phyloP scores from a whole-genome alignment of 2,113 vertebrate genomes.

The Burhinus bistriatus region DNA sequence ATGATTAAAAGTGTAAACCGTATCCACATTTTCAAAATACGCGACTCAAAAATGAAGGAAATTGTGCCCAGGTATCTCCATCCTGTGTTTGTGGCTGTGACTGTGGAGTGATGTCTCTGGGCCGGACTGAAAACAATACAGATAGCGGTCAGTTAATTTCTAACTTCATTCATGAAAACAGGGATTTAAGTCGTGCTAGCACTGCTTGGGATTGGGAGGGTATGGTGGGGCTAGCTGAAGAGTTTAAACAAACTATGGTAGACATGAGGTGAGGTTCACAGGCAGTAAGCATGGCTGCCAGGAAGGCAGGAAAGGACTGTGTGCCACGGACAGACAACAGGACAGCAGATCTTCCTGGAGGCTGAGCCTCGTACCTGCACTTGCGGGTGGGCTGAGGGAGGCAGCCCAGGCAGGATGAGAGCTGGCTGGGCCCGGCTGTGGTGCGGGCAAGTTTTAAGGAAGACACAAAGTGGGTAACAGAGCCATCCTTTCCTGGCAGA shows the following conservation, averaged over 20 bases:
- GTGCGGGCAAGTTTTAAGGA: background rate
- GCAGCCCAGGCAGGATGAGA: background rate
- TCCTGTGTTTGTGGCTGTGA: background rate
- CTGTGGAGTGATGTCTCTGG: background rate
- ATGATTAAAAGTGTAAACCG: background rate
- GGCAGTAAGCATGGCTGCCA: background rate
- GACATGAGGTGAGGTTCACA: background rate
- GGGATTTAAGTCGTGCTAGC: rapidly evolving
- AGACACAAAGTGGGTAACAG: background rate
- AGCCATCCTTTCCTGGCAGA: background rate
- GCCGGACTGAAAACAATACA: background rate
- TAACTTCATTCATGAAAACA: background rate
- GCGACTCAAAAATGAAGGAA: background rate
- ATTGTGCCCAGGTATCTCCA: background rate
- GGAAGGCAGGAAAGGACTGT: background rate
- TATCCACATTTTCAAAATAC: background rate
- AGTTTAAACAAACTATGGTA: background rate
- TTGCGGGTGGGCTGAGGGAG: background rate
- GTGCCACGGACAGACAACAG: rapidly evolving
- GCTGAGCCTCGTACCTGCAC: rapidly evolving
- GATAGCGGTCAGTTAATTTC: rapidly evolving
- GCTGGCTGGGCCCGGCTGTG: background rate
- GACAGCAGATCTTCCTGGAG: background rate
- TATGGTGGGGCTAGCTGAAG: no score
- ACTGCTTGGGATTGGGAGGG: background rate